A percentile compares a stretch with the other conserved stretches of the same genome.
Conservation (phyloP, 2,113 vertebrate species). For the Phyllostomus hastatus region DNA sequence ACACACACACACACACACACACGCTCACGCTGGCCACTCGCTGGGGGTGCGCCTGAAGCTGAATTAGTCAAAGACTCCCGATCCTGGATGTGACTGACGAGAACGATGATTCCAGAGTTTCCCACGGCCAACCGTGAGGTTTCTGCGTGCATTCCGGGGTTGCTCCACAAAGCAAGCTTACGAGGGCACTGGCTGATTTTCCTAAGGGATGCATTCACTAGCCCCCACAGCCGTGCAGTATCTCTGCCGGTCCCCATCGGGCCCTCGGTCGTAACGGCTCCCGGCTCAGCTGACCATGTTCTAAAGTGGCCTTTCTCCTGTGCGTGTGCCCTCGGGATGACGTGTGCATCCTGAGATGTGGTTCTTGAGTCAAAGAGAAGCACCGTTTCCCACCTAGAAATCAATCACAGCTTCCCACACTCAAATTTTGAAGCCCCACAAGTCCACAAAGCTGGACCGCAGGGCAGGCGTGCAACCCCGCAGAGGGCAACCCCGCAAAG, state of each 20-base stretch:
- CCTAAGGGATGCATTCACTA: not conserved
- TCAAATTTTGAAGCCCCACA: not conserved
- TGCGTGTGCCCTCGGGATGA: not conserved
- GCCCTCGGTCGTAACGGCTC: not conserved
- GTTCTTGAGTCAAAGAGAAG: not conserved
- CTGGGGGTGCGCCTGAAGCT: fast-evolving
- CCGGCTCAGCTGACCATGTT: not conserved
- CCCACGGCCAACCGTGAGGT: not conserved
- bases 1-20: too few relatives aligned
- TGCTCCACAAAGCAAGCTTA: not conserved
- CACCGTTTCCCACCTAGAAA: not conserved
- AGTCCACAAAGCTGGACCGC: not conserved
- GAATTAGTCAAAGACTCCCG: not conserved
- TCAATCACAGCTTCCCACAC: not conserved
- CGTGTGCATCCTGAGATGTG: not conserved
- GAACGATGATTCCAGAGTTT: not conserved
- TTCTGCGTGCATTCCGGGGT: not conserved
- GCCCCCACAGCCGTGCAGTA: not conserved
- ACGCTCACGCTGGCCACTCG: fast-evolving
- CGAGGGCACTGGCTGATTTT: not conserved
- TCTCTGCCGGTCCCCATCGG: not conserved
- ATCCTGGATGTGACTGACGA: fast-evolving
- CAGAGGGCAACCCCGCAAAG: too few relatives aligned
- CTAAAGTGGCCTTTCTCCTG: not conserved
- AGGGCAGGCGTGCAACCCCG: not conserved